A percentile compares a stretch with the other conserved stretches of the same genome.
These are phyloP conservation scores for Gila orcuttii DNA, from an alignment of 2,113 vertebrate genomes.

Conservation along the genomic window DNA sequence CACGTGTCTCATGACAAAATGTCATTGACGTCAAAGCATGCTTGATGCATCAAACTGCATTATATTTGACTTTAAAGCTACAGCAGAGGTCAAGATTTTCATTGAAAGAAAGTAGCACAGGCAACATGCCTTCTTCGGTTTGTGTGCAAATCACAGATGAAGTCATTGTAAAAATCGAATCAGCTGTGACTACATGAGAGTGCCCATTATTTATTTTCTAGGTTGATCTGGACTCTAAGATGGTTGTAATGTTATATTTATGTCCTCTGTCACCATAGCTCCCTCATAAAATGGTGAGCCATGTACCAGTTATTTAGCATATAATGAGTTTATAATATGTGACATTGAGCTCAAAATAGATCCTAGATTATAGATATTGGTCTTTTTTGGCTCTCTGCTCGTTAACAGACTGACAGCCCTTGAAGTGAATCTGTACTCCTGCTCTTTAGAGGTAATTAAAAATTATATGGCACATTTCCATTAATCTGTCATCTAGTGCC, in stretches of 20 bases:
- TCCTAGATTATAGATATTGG: conserved; percentile 33
- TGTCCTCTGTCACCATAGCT: conserved; percentile 34
- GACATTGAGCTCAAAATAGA: conserved; percentile 47
- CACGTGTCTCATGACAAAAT: background rate
- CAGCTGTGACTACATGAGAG: background rate
- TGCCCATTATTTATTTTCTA: background rate
- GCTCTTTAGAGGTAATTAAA: conserved; percentile 73
- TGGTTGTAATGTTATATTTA: conserved; percentile 29
- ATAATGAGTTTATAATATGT: conserved; percentile 32
- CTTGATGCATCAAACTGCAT: background rate
- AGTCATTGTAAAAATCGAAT: conserved; percentile 2
- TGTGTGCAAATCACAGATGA: background rate
- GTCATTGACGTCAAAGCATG: background rate
- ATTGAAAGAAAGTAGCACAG: background rate
- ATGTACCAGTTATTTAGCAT: conserved; percentile 34
- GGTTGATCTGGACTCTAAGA: background rate
- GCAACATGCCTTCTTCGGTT: background rate
- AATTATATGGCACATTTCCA: conserved; percentile 70
- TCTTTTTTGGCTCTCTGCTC: conserved; percentile 35
- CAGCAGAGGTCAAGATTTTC: background rate
- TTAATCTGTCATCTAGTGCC: conserved; percentile 71
- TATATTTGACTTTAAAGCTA: background rate
- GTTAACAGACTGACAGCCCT: conserved; percentile 62
- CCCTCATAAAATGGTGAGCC: conserved; percentile 39
- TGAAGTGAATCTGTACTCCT: conserved; percentile 57